These are phyloP conservation scores for Fissipunctia ypsillon DNA, from an alignment of 2,888 invertebrate species.

Conservation along the genomic window DNA sequence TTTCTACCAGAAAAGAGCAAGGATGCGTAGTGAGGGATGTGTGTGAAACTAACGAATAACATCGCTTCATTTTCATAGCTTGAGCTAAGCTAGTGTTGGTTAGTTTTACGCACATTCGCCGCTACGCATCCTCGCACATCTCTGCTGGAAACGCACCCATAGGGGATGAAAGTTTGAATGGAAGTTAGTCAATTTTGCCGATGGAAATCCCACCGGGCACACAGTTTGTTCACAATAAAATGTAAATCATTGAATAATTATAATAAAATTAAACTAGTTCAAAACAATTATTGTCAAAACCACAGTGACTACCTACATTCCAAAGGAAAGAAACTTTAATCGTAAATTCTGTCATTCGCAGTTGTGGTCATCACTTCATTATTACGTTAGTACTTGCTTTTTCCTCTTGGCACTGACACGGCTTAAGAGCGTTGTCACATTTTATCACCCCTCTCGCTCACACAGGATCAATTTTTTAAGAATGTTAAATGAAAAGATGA, in stretches of 20 bases:
- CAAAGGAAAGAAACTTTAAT: not conserved
- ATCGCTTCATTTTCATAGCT: too few relatives aligned
- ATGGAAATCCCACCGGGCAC: not conserved
- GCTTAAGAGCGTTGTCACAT: too few relatives aligned
- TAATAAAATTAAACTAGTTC: not conserved
- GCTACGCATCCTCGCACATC: too few relatives aligned
- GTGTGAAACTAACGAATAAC: too few relatives aligned
- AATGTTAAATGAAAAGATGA: too few relatives aligned
- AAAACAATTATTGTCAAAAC: conserved; percentile 6
- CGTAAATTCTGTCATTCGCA: not conserved
- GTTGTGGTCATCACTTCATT: not conserved
- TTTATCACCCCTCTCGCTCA: too few relatives aligned
- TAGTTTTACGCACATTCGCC: too few relatives aligned
- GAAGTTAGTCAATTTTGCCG: not conserved
- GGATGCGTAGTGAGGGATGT: too few relatives aligned
- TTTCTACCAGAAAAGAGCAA: too few relatives aligned
- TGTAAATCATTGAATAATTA: conserved; percentile 13
- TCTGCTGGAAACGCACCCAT: too few relatives aligned
- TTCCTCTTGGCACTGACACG: not conserved
- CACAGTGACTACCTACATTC: not conserved
- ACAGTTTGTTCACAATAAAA: not conserved
- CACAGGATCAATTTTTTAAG: too few relatives aligned
- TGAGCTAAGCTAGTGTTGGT: too few relatives aligned
- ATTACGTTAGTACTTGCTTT: not conserved
- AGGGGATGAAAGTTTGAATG: not conserved